Conservation (phyloP, 2,888 invertebrate genomes). For the Notodonta ziczac region DNA sequence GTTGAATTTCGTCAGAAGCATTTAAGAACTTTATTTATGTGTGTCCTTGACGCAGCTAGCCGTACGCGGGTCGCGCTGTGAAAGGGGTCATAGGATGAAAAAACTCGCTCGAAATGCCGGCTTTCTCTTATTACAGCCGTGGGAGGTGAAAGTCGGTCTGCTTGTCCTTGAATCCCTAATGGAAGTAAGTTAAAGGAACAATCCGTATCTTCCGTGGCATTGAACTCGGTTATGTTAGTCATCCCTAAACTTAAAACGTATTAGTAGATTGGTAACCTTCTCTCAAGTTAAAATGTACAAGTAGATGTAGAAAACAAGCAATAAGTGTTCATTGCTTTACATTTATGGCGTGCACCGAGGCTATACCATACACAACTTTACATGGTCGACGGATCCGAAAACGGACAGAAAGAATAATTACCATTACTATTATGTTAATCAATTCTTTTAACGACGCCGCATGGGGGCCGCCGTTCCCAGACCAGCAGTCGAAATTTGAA, state of each 20-base stretch:
- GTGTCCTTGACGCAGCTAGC: constrained; percentile 29
- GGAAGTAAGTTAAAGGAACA: constrained; percentile 48
- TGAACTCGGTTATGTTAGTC: constrained; percentile 4
- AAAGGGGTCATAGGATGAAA: constrained; percentile 59
- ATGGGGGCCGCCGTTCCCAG: constrained; percentile 39
- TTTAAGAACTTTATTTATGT: constrained; percentile 13
- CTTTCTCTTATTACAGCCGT: constrained; percentile 67
- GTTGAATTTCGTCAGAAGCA: background rate
- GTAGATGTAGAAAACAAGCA: constrained; percentile 16
- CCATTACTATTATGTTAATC: constrained; percentile 61
- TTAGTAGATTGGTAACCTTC: background rate
- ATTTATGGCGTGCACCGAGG: constrained; percentile 41
- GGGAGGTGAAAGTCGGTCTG: constrained; percentile 73
- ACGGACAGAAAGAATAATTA: constrained; percentile 61
- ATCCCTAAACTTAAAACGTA: background rate
- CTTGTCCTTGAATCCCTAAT: constrained; percentile 68
- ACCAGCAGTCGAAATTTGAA: constrained; percentile 36
- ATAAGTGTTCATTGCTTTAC: constrained; percentile 23
- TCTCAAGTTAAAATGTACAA: background rate
- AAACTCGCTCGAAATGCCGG: constrained; percentile 51
- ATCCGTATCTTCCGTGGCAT: constrained; percentile 23
- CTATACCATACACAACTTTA: constrained; percentile 34
- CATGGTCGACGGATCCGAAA: constrained; percentile 52
- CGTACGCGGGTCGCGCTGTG: constrained; percentile 33
- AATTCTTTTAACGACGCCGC: constrained; percentile 59